Conservation (phyloP, 2,888 invertebrate genomes). For the Cantharis flavilabris region DNA sequence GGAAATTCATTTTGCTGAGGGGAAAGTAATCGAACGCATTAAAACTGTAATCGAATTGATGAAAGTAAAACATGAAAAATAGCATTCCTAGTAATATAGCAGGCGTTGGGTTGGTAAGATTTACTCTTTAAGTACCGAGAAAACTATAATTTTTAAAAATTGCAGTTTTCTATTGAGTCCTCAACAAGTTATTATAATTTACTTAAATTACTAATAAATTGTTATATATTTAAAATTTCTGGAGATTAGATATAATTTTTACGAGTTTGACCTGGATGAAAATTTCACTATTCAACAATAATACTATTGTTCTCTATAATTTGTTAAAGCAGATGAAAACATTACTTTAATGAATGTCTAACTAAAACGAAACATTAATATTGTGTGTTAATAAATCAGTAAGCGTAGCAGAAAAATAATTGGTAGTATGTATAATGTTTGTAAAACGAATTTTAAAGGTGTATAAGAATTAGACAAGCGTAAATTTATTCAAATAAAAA, state of each 20-base stretch:
- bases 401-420: neutral
- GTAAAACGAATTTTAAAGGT: neutral
- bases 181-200: no score
- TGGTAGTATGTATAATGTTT: neutral
- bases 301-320: neutral
- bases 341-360: neutral
- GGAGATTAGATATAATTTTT: no score
- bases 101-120: neutral
- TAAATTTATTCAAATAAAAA: neutral
- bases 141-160: neutral
- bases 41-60: slow-evolving; percentile 8
- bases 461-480: neutral
- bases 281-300: neutral
- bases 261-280: neutral
- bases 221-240: no score
- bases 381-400: neutral
- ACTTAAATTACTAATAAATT: no score
- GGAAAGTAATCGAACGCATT: slow-evolving; percentile 15
- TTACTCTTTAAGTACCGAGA: neutral
- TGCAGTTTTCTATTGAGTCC: no score
- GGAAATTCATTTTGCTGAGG: slow-evolving; percentile 18
- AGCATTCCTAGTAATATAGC: neutral
- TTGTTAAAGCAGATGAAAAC: neutral
- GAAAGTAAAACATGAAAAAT: neutral
- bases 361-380: neutral